Percentiles rank a stretch among this genome's conserved stretches.
phyloP scores from a whole-genome alignment of 2,888 invertebrate genomes.

The Himalopsyche japonica region DNA sequence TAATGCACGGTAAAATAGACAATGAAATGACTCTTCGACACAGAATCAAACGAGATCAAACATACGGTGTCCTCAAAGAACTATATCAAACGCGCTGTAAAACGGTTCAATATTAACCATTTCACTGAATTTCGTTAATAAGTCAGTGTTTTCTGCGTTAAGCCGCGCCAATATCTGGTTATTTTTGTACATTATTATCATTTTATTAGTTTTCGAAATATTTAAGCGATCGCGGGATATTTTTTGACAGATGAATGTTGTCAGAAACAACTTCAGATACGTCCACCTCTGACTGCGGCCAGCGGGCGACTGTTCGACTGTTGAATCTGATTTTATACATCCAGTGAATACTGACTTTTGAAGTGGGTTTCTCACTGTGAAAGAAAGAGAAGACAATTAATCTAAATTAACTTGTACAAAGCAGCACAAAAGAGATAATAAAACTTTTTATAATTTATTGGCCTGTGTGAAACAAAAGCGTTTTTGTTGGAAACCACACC shows the following conservation, averaged over 20 bases:
- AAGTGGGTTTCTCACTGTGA: constrained; percentile 28
- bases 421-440: not conserved
- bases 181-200: not conserved
- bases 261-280: not conserved
- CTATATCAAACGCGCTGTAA: constrained; percentile 4
- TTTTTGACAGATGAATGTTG: not conserved
- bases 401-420: not conserved
- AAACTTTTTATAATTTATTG: not conserved
- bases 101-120: not conserved
- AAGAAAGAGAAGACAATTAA: constrained; percentile 25
- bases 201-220: not conserved
- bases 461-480: not conserved
- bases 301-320: constrained; percentile 29
- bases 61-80: constrained; percentile 6
- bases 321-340: not conserved
- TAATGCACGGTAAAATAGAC: not conserved
- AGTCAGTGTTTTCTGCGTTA: not conserved
- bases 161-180: not conserved
- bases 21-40: not conserved
- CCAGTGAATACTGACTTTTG: constrained; percentile 25
- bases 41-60: not conserved
- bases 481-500: not conserved
- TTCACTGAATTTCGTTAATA: not conserved
- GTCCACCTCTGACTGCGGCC: constrained; percentile 25
- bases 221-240: not conserved